Percentiles rank a stretch among this genome's conserved stretches.
Evolutionary conservation across 1,140 invertebrate species (phyloP).

Genomic region (Eciton burchellii): DNA sequence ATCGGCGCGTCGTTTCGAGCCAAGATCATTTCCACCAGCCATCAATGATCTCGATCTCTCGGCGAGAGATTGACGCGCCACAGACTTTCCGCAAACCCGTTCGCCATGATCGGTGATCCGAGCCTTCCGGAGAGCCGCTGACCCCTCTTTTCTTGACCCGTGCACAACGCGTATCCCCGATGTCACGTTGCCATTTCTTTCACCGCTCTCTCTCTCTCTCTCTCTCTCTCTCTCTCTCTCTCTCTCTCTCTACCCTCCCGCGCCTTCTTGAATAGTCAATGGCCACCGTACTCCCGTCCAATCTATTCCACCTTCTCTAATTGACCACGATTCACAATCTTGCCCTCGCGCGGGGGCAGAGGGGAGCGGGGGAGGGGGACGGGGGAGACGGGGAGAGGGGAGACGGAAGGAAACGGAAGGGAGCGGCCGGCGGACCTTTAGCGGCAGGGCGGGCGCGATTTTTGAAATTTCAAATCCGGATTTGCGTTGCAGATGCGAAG

Average conservation of each 20-base stretch:
- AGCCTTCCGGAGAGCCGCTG: background rate
- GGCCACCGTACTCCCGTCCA: constrained; percentile 36
- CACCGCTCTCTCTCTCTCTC: background rate
- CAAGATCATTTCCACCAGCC: constrained; percentile 14
- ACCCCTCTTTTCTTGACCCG: background rate
- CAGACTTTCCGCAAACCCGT: background rate
- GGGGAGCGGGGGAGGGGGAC: constrained; percentile 21
- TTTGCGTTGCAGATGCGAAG: constrained; percentile 85
- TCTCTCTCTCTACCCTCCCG: background rate
- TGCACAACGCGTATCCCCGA: background rate
- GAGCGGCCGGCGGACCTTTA: constrained; percentile 41
- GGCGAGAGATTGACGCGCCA: too few species aligned
- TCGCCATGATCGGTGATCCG: background rate
- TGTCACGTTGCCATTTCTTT: constrained; percentile 23
- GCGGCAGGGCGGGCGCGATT: constrained; percentile 74
- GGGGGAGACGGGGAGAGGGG: too few species aligned
- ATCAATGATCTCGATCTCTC: too few species aligned
- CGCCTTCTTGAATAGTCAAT: constrained; percentile 42
- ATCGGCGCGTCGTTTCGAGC: background rate
- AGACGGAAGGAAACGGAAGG: constrained; percentile 46
- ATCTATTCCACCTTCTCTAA: constrained; percentile 80
- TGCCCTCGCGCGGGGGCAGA: constrained; percentile 63
- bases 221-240: background rate
- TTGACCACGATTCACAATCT: constrained; percentile 84
- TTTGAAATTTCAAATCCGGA: constrained; percentile 83